Evolutionary conservation across 2,113 vertebrate genomes (phyloP).

Genomic region (Andinoacara biseriatus): DNA sequence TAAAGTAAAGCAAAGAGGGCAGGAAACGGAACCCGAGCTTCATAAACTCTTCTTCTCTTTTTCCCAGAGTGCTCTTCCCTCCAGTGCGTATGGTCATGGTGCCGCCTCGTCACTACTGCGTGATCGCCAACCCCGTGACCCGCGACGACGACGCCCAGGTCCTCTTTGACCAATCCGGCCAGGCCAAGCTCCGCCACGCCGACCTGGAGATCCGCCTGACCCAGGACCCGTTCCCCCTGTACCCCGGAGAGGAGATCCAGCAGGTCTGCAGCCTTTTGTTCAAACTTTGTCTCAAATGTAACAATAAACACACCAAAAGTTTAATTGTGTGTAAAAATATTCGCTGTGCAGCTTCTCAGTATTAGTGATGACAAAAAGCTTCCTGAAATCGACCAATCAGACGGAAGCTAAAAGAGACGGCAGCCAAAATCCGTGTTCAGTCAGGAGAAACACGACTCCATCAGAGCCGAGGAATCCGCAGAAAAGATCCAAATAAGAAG

Average conservation of each 20-base stretch:
- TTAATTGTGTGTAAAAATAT: not conserved
- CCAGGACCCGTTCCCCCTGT: slow-evolving; percentile 89
- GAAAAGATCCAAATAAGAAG: not conserved
- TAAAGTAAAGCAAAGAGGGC: not conserved
- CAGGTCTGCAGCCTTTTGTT: slow-evolving; percentile 72
- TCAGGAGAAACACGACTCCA: too few relatives aligned
- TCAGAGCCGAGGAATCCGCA: not conserved
- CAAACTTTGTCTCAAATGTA: too few relatives aligned
- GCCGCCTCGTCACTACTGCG: slow-evolving; percentile 89
- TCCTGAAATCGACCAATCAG: not conserved
- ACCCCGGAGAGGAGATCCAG: slow-evolving; percentile 86
- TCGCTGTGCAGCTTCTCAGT: not conserved
- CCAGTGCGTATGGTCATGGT: slow-evolving; percentile 86
- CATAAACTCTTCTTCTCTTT: not conserved
- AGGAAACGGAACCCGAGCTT: not conserved
- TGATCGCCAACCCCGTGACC: slow-evolving; percentile 83
- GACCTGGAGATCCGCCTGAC: slow-evolving; percentile 90
- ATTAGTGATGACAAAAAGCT: not conserved
- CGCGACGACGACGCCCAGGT: slow-evolving; percentile 67
- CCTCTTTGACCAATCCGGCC: slow-evolving; percentile 83
- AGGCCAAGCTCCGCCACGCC: slow-evolving; percentile 87
- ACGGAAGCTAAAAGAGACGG: not conserved
- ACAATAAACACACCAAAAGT: too few relatives aligned
- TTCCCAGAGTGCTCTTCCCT: slow-evolving; percentile 81
- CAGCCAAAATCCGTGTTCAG: too few relatives aligned